phyloP scores from a whole-genome alignment of 2,113 vertebrate genomes.

The Caranx melampygus region DNA sequence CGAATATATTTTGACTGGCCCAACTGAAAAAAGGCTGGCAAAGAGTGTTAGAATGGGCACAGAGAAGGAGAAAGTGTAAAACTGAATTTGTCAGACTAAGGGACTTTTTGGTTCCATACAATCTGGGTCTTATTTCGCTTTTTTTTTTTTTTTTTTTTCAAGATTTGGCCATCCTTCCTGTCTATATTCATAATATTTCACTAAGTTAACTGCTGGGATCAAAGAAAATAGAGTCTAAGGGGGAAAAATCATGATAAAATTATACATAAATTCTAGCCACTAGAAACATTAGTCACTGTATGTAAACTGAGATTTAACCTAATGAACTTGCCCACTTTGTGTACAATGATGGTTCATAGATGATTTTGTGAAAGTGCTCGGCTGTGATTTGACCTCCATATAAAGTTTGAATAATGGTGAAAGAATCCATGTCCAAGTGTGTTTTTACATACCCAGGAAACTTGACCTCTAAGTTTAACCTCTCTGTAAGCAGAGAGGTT shows the following conservation, averaged over 20 bases:
- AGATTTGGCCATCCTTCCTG: not conserved
- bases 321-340: too few species aligned
- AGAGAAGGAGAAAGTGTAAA: conserved; percentile 33
- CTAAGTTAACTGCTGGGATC: not conserved
- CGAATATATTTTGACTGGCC: conserved; percentile 43
- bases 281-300: too few species aligned
- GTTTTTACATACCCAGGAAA: too few species aligned
- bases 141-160: not conserved
- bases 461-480: too few species aligned
- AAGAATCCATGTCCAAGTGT: too few species aligned
- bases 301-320: too few species aligned
- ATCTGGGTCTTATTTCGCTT: not conserved
- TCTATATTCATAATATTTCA: not conserved
- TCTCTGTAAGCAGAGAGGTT: too few species aligned
- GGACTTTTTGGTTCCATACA: conserved; percentile 11
- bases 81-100: conserved; percentile 13
- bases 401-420: not conserved
- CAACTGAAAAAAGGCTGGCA: conserved; percentile 32
- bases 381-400: not conserved
- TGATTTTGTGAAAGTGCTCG: not conserved
- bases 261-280: too few species aligned
- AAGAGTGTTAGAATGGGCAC: conserved; percentile 22
- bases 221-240: not conserved
- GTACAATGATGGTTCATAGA: not conserved
- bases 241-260: too few species aligned